Evolutionary conservation across 2,888 invertebrate genomes (phyloP), one percentile per base, ranked within the genome.

Genomic region (Hydroisotoma schaefferi): DNA sequence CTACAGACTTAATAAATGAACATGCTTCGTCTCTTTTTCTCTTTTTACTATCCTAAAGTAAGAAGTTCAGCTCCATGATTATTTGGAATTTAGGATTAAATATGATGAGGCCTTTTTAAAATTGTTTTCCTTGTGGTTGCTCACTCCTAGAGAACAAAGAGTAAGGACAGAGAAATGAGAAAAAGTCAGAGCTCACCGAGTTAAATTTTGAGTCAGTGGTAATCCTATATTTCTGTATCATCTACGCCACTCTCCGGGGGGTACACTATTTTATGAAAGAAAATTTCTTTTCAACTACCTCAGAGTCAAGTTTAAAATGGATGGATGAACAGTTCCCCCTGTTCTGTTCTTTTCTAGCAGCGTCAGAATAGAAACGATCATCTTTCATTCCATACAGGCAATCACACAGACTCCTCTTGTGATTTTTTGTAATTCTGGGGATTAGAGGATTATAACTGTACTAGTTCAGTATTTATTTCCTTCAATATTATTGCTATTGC

Each of bases 191-290:
- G 43, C 33, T 33, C 33, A 33, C 8, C 18, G 20, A 5, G 27
- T 49, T 27, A 22, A 22, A 18, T 52, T 27, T 8, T 49, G 49
- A 29, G 52, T 37, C 52, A 29, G 28, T 27, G 28, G 52, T 52
- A 52, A 52, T 52, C 52, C 52, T 52, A 52, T 52, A 52, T 52
- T 52, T 52, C 52, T 52, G 52, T 52, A 37, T 52, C 37, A 52
- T 52, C 52, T 25, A 37, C 52, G 52, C 52, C 33, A 52, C 52
- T 22, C 52, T n/a, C n/a, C 52, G 52, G 52, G 52, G 33, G 52
- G 49, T 29, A 23, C 37, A 23, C 37, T 52, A 52, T 52, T 52
- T 52, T 52, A 52, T 52, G 52, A 52, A 52, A 52, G 52, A 52
- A 52, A 49, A 52, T 52, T 52, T 52, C 52, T 37, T 37, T 52